Conservation (phyloP, 1,140 invertebrate genomes). For the Drosophila truncata region DNA sequence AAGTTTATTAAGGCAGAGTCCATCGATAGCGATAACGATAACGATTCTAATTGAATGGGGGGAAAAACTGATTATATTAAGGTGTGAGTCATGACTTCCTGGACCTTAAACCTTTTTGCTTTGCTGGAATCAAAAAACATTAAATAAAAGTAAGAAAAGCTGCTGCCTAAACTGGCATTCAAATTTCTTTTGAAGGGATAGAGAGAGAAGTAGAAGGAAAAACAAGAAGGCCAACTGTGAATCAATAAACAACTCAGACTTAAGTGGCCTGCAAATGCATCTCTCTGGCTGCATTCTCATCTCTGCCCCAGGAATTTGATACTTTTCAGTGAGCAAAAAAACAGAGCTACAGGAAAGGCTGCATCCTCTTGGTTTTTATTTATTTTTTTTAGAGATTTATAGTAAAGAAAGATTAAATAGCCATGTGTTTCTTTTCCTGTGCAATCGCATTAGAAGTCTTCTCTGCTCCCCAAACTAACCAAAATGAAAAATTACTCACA, state of each 20-base stretch:
- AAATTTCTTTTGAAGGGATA: neutral
- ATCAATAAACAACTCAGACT: slow-evolving; percentile 29
- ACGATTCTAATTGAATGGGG: slow-evolving; percentile 39
- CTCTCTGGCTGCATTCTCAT: slow-evolving; percentile 7
- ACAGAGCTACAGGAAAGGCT: too few relatives aligned
- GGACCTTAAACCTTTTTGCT: neutral
- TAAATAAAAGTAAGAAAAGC: neutral
- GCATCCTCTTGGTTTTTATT: neutral
- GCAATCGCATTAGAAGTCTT: slow-evolving; percentile 28
- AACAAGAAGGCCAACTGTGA: slow-evolving; percentile 11
- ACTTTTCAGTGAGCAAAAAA: too few relatives aligned
- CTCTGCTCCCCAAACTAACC: neutral
- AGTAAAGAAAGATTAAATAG: neutral
- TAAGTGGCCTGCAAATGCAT: slow-evolving; percentile 19
- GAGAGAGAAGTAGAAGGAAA: too few relatives aligned
- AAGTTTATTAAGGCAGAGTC: slow-evolving; percentile 32
- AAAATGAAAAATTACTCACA: slow-evolving; percentile 26
- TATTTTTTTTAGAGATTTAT: neutral
- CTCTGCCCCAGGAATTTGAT: neutral
- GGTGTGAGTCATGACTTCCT: slow-evolving; percentile 17
- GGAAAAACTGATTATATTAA: slow-evolving; percentile 18
- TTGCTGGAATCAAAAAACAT: neutral
- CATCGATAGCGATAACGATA: slow-evolving; percentile 14
- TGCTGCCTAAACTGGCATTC: neutral
- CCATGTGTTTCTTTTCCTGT: neutral